Conservation (phyloP, 2,113 vertebrate species). For the Chrysemys picta region DNA sequence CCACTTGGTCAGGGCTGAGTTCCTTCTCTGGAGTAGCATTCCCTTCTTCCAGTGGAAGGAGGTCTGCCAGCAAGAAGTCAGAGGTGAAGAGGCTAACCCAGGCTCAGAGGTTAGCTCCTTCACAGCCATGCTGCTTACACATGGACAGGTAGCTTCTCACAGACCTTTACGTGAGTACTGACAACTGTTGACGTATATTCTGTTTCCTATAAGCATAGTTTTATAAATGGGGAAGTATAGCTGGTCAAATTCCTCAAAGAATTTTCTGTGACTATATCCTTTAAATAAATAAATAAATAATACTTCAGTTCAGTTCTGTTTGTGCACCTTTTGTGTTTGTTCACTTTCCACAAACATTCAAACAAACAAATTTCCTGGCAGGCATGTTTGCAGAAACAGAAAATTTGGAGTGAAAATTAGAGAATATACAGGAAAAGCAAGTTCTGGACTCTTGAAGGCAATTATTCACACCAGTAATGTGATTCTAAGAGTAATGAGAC, state of each 20-base stretch:
- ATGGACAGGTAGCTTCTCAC: not conserved
- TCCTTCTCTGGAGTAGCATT: not conserved
- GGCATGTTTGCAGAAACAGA: not conserved
- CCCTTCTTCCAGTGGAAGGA: not conserved
- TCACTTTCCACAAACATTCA: not conserved
- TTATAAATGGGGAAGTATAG: not conserved
- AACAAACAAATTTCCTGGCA: not conserved
- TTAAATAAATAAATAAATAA: conserved; percentile 28
- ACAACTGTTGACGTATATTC: not conserved
- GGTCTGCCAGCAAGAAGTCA: not conserved
- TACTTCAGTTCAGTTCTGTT: not conserved
- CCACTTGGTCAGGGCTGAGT: not conserved
- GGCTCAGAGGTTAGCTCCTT: not conserved
- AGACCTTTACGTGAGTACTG: not conserved
- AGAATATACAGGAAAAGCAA: conserved; percentile 11
- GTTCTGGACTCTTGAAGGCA: not conserved
- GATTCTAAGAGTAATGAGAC: not conserved
- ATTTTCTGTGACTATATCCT: not conserved
- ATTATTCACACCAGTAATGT: conserved; percentile 13
- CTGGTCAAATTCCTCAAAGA: not conserved
- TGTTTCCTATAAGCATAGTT: not conserved
- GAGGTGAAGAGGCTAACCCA: not conserved
- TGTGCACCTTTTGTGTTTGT: not conserved
- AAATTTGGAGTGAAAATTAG: not conserved
- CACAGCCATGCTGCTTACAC: not conserved